These are phyloP conservation scores for Leptoclinus maculatus DNA, from an alignment of 2,797 vertebrate genomes.

Conservation along the genomic window DNA sequence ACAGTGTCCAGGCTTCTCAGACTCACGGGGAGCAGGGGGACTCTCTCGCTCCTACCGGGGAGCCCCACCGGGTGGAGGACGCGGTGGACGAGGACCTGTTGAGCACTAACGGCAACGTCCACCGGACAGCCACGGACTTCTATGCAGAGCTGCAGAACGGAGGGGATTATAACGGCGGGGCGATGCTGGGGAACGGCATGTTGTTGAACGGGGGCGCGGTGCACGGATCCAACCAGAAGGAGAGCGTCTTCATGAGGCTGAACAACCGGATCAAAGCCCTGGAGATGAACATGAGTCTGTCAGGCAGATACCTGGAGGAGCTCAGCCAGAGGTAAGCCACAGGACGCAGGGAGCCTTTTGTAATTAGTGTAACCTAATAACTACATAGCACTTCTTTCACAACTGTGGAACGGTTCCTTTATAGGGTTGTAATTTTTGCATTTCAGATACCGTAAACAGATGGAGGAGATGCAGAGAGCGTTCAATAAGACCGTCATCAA, in stretches of 20 bases:
- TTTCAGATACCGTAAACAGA: constrained; percentile 96
- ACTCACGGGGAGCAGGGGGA: constrained; percentile 58
- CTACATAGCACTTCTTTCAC: too few relatives aligned
- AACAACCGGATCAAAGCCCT: constrained; percentile 99
- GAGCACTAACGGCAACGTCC: constrained; percentile 73
- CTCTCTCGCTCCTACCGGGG: constrained; percentile 35
- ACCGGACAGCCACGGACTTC: constrained; percentile 94
- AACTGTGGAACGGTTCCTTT: not conserved
- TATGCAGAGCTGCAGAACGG: constrained; percentile 96
- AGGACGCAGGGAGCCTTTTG: too few relatives aligned
- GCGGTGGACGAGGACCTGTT: constrained; percentile 88
- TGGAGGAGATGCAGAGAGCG: constrained; percentile 99
- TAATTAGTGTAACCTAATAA: too few relatives aligned
- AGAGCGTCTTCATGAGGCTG: constrained; percentile 98
- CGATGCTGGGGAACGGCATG: constrained; percentile 72
- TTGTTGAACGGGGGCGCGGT: constrained; percentile 82
- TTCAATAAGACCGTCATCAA: constrained; percentile 99
- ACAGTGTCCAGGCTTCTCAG: constrained; percentile 34
- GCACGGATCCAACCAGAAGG: constrained; percentile 97
- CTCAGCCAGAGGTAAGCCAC: constrained; percentile 93
- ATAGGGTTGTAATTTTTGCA: not conserved
- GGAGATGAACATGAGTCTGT: constrained; percentile 99
- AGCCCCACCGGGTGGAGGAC: constrained; percentile 80
- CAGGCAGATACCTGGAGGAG: constrained; percentile 97
- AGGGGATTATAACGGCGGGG: constrained; percentile 87